These are phyloP conservation scores for Pimephales promelas DNA, from an alignment of 2,113 vertebrate species.

Conservation along the genomic window DNA sequence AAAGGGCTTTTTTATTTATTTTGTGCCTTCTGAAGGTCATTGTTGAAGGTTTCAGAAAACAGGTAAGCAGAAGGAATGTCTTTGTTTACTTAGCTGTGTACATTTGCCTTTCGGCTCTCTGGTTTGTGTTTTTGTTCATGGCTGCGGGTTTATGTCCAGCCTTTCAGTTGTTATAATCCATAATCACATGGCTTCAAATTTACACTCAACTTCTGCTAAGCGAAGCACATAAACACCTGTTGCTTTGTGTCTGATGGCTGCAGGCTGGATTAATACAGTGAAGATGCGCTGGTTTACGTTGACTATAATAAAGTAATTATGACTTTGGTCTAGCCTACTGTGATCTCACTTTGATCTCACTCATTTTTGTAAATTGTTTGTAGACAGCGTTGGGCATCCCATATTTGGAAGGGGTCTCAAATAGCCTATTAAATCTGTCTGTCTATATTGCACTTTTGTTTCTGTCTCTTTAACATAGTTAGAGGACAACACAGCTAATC, in stretches of 20 bases:
- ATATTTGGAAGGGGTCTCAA: not conserved
- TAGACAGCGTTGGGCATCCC: not conserved
- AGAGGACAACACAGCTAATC: not conserved
- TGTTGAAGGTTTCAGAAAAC: not conserved
- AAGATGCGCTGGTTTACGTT: conserved; percentile 7
- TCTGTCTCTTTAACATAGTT: not conserved
- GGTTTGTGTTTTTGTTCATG: conserved; percentile 9
- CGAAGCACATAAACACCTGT: conserved; percentile 65
- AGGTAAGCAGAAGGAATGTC: conserved; percentile 36
- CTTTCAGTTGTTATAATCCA: conserved; percentile 17
- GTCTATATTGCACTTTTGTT: too few relatives aligned
- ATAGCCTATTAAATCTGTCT: not conserved
- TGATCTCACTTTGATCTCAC: not conserved
- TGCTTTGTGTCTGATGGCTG: conserved; percentile 47
- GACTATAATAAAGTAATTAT: not conserved
- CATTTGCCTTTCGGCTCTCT: conserved; percentile 7
- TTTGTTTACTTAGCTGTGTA: conserved; percentile 40
- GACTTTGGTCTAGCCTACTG: not conserved
- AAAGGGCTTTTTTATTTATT: not conserved
- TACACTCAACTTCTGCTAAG: not conserved
- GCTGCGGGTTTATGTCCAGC: not conserved
- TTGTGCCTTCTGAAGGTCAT: not conserved
- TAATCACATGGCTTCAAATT: conserved; percentile 12
- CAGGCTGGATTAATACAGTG: not conserved
- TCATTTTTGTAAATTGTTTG: not conserved